Evolutionary conservation across 2,797 vertebrate genomes (phyloP), one percentile per base, ranked within the genome.

Genomic region (Smutsia temminckii): DNA sequence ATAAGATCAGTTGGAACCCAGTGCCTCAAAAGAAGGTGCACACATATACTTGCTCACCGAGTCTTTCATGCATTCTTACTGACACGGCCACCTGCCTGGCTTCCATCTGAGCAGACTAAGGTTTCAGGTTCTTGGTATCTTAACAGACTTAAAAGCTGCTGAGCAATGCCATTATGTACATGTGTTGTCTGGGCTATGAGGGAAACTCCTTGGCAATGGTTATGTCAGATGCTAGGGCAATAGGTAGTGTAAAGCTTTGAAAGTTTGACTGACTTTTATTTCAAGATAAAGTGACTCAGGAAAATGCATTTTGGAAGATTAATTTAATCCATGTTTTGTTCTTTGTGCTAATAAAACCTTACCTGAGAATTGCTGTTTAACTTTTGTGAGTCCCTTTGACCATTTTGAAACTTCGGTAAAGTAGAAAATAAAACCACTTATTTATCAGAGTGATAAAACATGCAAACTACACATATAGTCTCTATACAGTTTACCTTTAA

Each of bases 361-460:
- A 78, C 69, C 87, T 93, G 74, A 80, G 64, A 95, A 94, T 78
- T 85, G 29, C 86, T 81, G 16, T 64, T 71, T 79, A 94, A 91
- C 63, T 90, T 94, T 89, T 91, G 37, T n/a, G 40, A 75, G 84
- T 86, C 53, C 32, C 14, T 93, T 71, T 92, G 68, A 85, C 85
- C 68, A 93, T 85, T 90, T 61, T 51, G 40, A 90, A 86, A 87
- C 74, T 72, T 89, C 42, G 88, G 53, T 89, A 86, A 96, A 94
- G 93, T 94, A 93, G 88, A 94, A 97, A 93, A 95, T 1, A 17
- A 91, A 55, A 85, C 37, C 75, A 81, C 34, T 68, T 95, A 86
- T 87, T 97, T 95, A 91, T 85, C 83, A 74, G 23, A 69, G 74
- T 78, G 91, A 95, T 91, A 95, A 97, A 96, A 92, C 69, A 74